A percentile compares a stretch with the other conserved stretches of the same genome.
phyloP scores from a whole-genome alignment of 2,888 invertebrate genomes.

The Corythucha ciliata region DNA sequence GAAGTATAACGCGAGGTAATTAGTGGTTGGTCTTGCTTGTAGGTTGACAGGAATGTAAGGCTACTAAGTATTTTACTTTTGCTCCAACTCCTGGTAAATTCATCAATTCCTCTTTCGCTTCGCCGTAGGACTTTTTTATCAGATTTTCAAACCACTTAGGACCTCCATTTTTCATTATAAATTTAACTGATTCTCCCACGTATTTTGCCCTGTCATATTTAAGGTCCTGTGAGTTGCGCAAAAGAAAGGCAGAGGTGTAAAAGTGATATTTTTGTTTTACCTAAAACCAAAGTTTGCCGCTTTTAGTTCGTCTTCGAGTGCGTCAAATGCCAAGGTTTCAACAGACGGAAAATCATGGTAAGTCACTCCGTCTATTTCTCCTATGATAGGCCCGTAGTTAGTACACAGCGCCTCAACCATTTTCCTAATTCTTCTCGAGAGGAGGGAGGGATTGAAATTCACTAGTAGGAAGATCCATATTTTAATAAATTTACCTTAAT shows the following conservation, averaged over 20 bases:
- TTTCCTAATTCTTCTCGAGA: slow-evolving; percentile 59
- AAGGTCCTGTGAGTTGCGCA: too few relatives aligned
- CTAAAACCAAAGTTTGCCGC: slow-evolving; percentile 68
- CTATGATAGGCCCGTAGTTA: slow-evolving; percentile 69
- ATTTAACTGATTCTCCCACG: slow-evolving; percentile 62
- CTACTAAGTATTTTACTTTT: slow-evolving; percentile 52
- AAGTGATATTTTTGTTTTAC: too few relatives aligned
- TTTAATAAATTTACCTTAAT: slow-evolving; percentile 52
- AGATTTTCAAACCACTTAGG: slow-evolving; percentile 61
- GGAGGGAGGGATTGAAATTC: not conserved
- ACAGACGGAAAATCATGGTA: slow-evolving; percentile 75
- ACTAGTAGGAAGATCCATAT: too few relatives aligned
- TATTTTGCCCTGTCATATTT: slow-evolving; percentile 77
- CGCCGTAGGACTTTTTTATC: slow-evolving; percentile 55
- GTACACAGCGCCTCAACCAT: slow-evolving; percentile 85
- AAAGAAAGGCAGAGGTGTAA: too few relatives aligned
- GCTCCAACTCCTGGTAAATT: slow-evolving; percentile 82
- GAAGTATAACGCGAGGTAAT: too few relatives aligned
- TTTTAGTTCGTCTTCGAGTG: slow-evolving; percentile 63
- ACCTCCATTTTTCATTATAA: slow-evolving; percentile 60
- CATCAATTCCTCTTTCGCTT: slow-evolving; percentile 64
- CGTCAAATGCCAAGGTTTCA: slow-evolving; percentile 47
- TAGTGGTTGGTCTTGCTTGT: not conserved
- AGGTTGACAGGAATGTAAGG: not conserved
- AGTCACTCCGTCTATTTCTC: slow-evolving; percentile 50